Evolutionary conservation across 2,797 vertebrate species (phyloP).

Genomic region (Scomberomorus guttatus): DNA sequence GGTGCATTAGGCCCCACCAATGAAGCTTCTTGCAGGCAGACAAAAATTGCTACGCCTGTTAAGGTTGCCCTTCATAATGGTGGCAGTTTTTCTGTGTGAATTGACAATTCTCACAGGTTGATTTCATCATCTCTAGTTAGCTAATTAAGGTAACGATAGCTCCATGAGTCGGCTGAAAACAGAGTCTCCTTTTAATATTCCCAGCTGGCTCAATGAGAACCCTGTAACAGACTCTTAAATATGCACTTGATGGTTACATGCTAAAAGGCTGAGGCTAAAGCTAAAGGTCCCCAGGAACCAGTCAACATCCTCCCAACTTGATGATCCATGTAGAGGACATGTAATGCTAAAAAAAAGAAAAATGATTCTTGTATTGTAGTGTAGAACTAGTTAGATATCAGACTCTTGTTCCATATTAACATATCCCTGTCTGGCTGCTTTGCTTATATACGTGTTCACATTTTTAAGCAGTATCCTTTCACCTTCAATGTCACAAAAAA

Average conservation of each 20-base stretch:
- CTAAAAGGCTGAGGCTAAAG: not conserved
- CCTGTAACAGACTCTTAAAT: not conserved
- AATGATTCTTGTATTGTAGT: no score
- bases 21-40: no score
- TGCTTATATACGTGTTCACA: not conserved
- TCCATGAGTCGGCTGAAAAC: no score
- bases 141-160: not conserved
- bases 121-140: not conserved
- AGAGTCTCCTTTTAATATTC: not conserved
- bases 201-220: not conserved
- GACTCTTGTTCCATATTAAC: no score
- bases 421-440: no score
- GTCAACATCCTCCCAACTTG: not conserved
- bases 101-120: no score
- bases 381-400: not conserved
- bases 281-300: no score
- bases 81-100: no score
- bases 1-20: no score
- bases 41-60: no score
- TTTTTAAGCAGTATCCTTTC: not conserved
- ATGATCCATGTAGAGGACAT: not conserved
- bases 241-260: no score
- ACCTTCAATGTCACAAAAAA: not conserved
- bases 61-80: no score
- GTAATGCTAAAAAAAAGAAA: not conserved